Conservation (phyloP, 1,140 invertebrate species). For the Bathynomus jamesi region DNA sequence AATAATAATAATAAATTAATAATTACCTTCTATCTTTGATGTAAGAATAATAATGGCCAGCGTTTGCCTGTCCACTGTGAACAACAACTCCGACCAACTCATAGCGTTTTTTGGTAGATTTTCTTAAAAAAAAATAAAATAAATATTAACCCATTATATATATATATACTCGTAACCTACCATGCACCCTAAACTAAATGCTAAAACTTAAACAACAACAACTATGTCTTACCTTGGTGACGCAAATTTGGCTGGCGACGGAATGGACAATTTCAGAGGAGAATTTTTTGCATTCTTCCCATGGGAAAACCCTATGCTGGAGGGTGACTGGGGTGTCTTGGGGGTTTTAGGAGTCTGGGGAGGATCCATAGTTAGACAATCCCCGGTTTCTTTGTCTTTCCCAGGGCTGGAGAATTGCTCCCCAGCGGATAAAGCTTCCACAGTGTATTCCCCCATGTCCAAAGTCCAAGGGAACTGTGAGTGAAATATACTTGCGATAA, state of each 20-base stretch:
- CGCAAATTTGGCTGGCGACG: background rate
- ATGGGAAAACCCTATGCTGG: background rate
- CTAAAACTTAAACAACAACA: too few relatives aligned
- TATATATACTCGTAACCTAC: too few relatives aligned
- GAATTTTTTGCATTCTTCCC: background rate
- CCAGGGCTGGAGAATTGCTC: background rate
- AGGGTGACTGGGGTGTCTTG: background rate
- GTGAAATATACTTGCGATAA: too few relatives aligned
- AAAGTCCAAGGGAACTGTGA: conserved; percentile 51
- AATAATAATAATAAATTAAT: conserved; percentile 16
- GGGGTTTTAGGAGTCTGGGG: background rate
- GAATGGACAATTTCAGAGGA: background rate
- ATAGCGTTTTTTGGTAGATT: conserved; percentile 41
- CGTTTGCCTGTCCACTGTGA: conserved; percentile 56
- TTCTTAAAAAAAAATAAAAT: conserved; percentile 38
- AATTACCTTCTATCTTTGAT: conserved; percentile 47
- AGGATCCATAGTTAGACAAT: background rate
- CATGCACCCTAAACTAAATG: too few relatives aligned
- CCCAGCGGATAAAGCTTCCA: conserved; percentile 38
- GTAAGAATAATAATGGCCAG: conserved; percentile 57
- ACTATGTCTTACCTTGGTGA: background rate
- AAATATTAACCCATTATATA: conserved; percentile 18
- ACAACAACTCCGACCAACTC: conserved; percentile 54
- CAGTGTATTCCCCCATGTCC: conserved; percentile 56
- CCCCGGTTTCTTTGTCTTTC: background rate